Percentiles rank a stretch among this genome's conserved stretches.
These are phyloP conservation scores for Lepidostoma basale DNA, from an alignment of 1,140 invertebrate genomes.

Conservation along the genomic window DNA sequence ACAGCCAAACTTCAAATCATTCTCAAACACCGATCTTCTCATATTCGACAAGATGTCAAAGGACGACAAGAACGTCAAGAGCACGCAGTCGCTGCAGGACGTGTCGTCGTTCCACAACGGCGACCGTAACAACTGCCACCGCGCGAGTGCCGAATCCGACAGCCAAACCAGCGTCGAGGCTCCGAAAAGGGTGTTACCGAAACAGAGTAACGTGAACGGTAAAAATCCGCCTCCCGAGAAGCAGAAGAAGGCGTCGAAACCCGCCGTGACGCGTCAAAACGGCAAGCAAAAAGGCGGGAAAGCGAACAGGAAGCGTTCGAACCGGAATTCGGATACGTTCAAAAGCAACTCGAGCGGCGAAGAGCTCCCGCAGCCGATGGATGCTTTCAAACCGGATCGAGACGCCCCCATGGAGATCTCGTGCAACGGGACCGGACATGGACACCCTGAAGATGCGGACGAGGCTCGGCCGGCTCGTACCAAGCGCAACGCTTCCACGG, in stretches of 20 bases:
- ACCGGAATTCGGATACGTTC: neutral
- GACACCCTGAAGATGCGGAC: neutral
- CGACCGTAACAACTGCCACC: conserved; percentile 36
- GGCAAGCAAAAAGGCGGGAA: conserved; percentile 11
- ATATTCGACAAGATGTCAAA: conserved; percentile 44
- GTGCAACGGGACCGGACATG: no score
- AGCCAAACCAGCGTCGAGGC: conserved; percentile 51
- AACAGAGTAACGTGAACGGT: neutral
- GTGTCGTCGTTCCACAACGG: conserved; percentile 24
- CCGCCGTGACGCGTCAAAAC: neutral
- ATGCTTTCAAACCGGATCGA: neutral
- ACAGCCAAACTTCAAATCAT: conserved; percentile 27
- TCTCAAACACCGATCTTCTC: conserved; percentile 36
- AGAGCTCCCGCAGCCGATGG: neutral
- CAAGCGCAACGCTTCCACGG: neutral
- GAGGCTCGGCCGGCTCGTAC: neutral
- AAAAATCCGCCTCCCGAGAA: neutral
- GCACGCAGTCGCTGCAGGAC: conserved; percentile 56
- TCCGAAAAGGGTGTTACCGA: neutral
- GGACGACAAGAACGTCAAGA: conserved; percentile 52
- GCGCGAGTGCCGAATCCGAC: conserved; percentile 50
- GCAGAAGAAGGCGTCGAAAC: conserved; percentile 6
- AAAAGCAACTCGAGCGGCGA: conserved; percentile 28
- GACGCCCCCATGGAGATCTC: no score
- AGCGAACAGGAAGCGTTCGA: neutral